phyloP scores from a whole-genome alignment of 2,888 invertebrate genomes.

The Andrena bucephala region DNA sequence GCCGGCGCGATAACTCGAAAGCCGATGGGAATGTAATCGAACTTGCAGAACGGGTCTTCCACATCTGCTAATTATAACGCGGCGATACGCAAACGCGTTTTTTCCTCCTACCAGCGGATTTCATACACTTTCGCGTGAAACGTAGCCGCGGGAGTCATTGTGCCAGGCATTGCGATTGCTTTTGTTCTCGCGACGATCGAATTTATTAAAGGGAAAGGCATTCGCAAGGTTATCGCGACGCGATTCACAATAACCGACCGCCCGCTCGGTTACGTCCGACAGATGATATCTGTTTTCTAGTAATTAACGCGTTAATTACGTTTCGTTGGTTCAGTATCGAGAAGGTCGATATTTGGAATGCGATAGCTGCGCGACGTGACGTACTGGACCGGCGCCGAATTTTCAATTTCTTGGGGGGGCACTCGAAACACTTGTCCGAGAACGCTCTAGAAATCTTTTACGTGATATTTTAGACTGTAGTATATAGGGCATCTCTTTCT shows the following conservation, averaged over 20 bases:
- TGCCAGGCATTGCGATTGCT: slow-evolving; percentile 25
- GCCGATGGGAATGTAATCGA: slow-evolving; percentile 11
- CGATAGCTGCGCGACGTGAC: too few species aligned
- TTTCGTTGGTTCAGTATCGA: slow-evolving; percentile 26
- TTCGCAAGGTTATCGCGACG: slow-evolving; percentile 48
- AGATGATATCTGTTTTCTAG: slow-evolving; percentile 46
- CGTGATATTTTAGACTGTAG: too few species aligned
- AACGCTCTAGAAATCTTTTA: too few species aligned
- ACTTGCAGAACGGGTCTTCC: slow-evolving; percentile 9
- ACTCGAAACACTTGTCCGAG: too few species aligned
- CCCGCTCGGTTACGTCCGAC: slow-evolving; percentile 44
- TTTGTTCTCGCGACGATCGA: slow-evolving; percentile 7
- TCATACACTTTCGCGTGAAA: not conserved
- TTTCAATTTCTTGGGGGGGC: too few species aligned
- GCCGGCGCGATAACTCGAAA: slow-evolving; percentile 6
- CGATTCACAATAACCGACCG: slow-evolving; percentile 41
- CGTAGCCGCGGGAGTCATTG: slow-evolving; percentile 41
- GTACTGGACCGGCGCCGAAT: too few species aligned
- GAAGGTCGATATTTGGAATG: slow-evolving; percentile 19
- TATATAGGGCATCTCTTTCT: too few species aligned
- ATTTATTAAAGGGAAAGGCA: slow-evolving; percentile 26
- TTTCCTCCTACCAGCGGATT: slow-evolving; percentile 9
- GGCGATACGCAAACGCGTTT: slow-evolving; percentile 24
- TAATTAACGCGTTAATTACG: slow-evolving; percentile 61
- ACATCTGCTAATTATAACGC: slow-evolving; percentile 37